A percentile compares a stretch with the other conserved stretches of the same genome.
phyloP scores from a whole-genome alignment of 1,140 invertebrate species.

The Solen grandis region DNA sequence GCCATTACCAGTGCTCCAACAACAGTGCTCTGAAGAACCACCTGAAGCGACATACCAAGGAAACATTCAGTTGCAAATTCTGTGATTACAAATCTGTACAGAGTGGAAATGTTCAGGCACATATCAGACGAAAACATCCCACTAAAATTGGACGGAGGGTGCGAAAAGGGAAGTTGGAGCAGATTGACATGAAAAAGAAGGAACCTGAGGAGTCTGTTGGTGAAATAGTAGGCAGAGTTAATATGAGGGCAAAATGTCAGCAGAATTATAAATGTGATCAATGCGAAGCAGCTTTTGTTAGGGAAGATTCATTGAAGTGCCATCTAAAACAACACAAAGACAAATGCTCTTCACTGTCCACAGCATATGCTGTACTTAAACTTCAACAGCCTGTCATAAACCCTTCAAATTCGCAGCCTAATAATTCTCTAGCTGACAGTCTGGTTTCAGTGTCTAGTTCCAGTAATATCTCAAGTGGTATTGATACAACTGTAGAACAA shows the following conservation, averaged over 20 bases:
- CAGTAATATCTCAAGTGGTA: too few species aligned
- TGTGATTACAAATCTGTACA: conserved; percentile 78
- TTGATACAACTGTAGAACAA: background rate
- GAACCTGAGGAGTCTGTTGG: background rate
- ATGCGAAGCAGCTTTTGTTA: conserved; percentile 77
- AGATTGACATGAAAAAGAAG: background rate
- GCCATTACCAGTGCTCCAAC: conserved; percentile 66
- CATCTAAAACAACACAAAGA: conserved; percentile 76
- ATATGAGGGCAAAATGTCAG: conserved; percentile 61
- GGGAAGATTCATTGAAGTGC: conserved; percentile 77
- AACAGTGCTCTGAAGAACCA: conserved; percentile 76
- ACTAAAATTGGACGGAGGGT: conserved; percentile 55
- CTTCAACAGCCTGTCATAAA: conserved; percentile 58
- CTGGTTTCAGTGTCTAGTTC: too few species aligned
- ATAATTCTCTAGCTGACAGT: too few species aligned
- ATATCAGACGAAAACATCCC: conserved; percentile 70
- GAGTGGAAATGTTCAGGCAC: conserved; percentile 70
- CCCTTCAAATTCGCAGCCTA: background rate
- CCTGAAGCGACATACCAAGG: conserved; percentile 81
- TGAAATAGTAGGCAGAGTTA: conserved; percentile 59
- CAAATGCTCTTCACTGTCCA: conserved; percentile 53
- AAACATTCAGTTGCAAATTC: conserved; percentile 76
- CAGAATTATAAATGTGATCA: conserved; percentile 70
- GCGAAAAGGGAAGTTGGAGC: conserved; percentile 1
- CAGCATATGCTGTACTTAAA: conserved; percentile 67